These are phyloP conservation scores for Nomada hirtipes DNA, from an alignment of 2,888 invertebrate genomes.

Conservation along the genomic window DNA sequence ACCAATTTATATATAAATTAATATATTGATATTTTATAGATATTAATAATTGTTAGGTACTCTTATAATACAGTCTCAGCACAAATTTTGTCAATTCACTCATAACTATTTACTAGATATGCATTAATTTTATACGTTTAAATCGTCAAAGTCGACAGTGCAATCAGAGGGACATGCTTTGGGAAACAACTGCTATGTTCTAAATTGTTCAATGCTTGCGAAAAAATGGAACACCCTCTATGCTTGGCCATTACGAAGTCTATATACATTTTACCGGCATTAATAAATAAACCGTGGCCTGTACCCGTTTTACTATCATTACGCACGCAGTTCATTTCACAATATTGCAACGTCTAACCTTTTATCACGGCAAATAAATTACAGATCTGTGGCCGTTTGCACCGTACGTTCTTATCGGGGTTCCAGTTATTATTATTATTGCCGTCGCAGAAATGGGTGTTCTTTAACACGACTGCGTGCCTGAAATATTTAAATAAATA, in stretches of 20 bases:
- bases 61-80: no score
- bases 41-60: no score
- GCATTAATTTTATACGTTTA: no score
- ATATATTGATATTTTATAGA: no score
- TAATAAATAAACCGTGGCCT: slow-evolving; percentile 4
- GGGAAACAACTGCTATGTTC: background rate
- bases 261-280: background rate
- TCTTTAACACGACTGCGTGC: slow-evolving; percentile 3
- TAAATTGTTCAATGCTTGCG: background rate
- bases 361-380: slow-evolving; percentile 29
- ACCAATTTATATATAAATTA: no score
- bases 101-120: no score
- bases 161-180: no score
- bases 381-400: slow-evolving; percentile 23
- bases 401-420: slow-evolving; percentile 1
- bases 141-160: no score
- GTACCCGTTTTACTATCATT: slow-evolving; percentile 7
- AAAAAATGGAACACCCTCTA: background rate
- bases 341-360: slow-evolving; percentile 32
- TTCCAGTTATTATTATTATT: slow-evolving; percentile 18
- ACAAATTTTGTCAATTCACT: no score
- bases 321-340: slow-evolving; percentile 14
- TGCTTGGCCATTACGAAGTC: background rate
- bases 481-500: slow-evolving; percentile 28
- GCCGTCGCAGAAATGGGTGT: slow-evolving; percentile 1